Percentiles rank a stretch among this genome's conserved stretches.
phyloP scores from a whole-genome alignment of 30 jellyfish, hydroid and myxozoan species.

The Aurelia aurita region DNA sequence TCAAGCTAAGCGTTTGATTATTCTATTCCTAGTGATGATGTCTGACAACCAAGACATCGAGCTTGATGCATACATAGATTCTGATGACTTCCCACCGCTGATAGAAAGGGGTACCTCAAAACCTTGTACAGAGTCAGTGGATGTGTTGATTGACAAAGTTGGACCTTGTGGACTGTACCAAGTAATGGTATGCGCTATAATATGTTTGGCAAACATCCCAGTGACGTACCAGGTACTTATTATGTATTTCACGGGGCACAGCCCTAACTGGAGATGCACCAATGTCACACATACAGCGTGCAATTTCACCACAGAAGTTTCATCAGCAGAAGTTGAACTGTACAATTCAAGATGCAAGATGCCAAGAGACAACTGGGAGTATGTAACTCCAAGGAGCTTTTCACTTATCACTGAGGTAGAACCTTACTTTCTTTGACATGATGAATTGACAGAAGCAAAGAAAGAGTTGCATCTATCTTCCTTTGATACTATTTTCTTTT shows the following conservation, averaged over 20 bases:
- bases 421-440: neutral
- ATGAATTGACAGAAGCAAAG: neutral
- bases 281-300: conserved; percentile 35
- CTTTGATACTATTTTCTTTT: too few relatives aligned
- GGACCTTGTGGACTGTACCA: conserved; percentile 91
- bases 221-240: conserved; percentile 63
- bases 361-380: conserved; percentile 75
- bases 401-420: conserved; percentile 79
- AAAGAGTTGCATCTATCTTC: too few relatives aligned
- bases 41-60: too few relatives aligned
- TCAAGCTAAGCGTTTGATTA: too few relatives aligned
- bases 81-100: too few relatives aligned
- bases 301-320: conserved; percentile 21
- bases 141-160: conserved; percentile 54
- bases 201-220: conserved; percentile 52
- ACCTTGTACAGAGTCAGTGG: conserved; percentile 42
- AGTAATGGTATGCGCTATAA: conserved; percentile 15
- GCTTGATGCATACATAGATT: too few relatives aligned
- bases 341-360: conserved; percentile 62
- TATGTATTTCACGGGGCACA: conserved; percentile 88
- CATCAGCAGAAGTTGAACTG: conserved; percentile 49
- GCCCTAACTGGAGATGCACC: conserved; percentile 83
- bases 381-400: conserved; percentile 29
- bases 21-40: too few relatives aligned
- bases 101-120: neutral